phyloP scores from a whole-genome alignment of 2,113 vertebrate species.

The Platycercus adscitus region DNA sequence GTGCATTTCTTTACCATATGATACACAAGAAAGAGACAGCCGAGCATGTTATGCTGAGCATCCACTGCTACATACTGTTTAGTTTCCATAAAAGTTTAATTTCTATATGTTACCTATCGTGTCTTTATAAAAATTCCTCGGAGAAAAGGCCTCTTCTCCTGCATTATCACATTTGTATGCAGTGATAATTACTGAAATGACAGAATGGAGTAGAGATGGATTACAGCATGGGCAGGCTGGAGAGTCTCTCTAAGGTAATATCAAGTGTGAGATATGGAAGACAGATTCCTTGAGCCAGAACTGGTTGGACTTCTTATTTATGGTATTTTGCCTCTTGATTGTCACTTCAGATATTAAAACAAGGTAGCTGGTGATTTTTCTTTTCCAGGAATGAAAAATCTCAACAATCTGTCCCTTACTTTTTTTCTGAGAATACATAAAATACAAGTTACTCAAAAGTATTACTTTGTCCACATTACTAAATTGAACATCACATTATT shows the following conservation, averaged over 20 bases:
- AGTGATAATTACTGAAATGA: slow-evolving; percentile 32
- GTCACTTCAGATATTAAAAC: neutral
- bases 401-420: neutral
- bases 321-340: neutral
- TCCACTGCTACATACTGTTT: neutral
- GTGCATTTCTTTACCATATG: neutral
- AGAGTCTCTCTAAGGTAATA: slow-evolving; percentile 9
- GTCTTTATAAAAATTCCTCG: neutral
- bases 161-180: neutral
- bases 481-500: neutral
- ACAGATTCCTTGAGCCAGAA: neutral
- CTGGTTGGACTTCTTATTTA: neutral
- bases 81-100: neutral
- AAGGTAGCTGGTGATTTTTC: neutral
- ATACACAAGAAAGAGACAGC: neutral
- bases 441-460: neutral
- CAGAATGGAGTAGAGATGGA: neutral
- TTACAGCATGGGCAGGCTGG: neutral
- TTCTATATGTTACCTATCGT: neutral
- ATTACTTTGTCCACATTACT: neutral
- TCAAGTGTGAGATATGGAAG: neutral
- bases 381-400: neutral
- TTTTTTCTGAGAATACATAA: neutral
- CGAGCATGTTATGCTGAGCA: neutral
- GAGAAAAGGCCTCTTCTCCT: neutral